These are phyloP conservation scores for Syngnathus floridae DNA, from an alignment of 2,113 vertebrate species.

Conservation along the genomic window DNA sequence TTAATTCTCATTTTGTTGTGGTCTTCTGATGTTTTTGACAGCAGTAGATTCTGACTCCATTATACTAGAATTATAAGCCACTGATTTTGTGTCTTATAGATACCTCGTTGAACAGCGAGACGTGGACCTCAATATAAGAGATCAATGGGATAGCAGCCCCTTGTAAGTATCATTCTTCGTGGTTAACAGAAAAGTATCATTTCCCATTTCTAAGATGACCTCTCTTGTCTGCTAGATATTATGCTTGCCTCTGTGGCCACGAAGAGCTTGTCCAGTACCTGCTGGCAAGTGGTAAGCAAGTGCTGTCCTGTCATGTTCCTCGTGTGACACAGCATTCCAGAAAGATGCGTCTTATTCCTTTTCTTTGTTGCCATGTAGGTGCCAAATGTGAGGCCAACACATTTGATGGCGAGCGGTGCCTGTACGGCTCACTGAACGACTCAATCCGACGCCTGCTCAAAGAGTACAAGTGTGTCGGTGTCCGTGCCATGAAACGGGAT, in stretches of 20 bases:
- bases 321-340: neutral
- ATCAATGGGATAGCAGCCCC: slow-evolving; percentile 97
- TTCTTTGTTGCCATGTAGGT: slow-evolving; percentile 59
- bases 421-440: slow-evolving; percentile 88
- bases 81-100: slow-evolving; percentile 54
- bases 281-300: slow-evolving; percentile 82
- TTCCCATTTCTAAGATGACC: neutral
- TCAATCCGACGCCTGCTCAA: slow-evolving; percentile 82
- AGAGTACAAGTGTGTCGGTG: slow-evolving; percentile 89
- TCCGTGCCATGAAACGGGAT: slow-evolving; percentile 83
- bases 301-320: neutral
- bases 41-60: neutral
- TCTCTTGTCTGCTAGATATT: slow-evolving; percentile 75
- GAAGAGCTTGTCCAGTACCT: slow-evolving; percentile 94
- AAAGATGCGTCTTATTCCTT: neutral
- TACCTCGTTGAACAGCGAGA: slow-evolving; percentile 95
- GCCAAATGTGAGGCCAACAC: slow-evolving; percentile 95
- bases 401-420: slow-evolving; percentile 89
- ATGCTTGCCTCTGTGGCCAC: slow-evolving; percentile 92
- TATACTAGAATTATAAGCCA: neutral
- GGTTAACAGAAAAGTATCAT: neutral
- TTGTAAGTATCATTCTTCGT: slow-evolving; percentile 78
- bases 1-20: neutral
- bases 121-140: slow-evolving; percentile 92
- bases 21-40: neutral